Conservation (phyloP, 2,113 vertebrate genomes). For the Centropus bengalensis region DNA sequence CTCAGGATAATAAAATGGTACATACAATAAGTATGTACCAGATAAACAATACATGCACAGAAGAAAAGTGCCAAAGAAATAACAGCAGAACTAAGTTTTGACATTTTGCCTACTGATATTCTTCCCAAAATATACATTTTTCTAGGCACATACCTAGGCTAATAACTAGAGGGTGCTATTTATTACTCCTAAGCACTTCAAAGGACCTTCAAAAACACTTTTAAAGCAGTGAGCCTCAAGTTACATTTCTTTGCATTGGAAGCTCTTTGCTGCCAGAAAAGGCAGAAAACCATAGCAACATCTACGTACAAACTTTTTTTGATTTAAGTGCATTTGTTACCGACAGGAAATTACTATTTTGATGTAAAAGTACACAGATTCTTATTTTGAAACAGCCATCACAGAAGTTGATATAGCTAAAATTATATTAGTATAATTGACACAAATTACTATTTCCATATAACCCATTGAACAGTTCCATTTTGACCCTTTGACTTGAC, state of each 20-base stretch:
- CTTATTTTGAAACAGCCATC: background rate
- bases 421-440: too few relatives aligned
- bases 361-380: background rate
- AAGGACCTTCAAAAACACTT: constrained; percentile 54
- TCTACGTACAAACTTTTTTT: background rate
- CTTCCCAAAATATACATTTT: constrained; percentile 33
- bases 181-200: constrained; percentile 42
- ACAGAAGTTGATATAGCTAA: background rate
- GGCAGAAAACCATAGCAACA: background rate
- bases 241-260: background rate
- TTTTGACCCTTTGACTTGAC: too few relatives aligned
- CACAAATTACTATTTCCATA: too few relatives aligned
- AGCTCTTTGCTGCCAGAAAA: background rate
- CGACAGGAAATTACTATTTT: background rate
- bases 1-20: background rate
- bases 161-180: constrained; percentile 58
- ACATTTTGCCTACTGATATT: background rate
- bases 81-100: background rate
- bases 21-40: background rate
- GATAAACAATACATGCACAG: background rate
- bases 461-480: too few relatives aligned
- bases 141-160: constrained; percentile 23
- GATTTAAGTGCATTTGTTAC: background rate
- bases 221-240: background rate
- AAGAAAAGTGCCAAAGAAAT: background rate